Percentiles rank a stretch among this genome's conserved stretches.
Evolutionary conservation across 92 coral and sea anemone species (phyloP).

Genomic region (Umimayanthus kanabou): DNA sequence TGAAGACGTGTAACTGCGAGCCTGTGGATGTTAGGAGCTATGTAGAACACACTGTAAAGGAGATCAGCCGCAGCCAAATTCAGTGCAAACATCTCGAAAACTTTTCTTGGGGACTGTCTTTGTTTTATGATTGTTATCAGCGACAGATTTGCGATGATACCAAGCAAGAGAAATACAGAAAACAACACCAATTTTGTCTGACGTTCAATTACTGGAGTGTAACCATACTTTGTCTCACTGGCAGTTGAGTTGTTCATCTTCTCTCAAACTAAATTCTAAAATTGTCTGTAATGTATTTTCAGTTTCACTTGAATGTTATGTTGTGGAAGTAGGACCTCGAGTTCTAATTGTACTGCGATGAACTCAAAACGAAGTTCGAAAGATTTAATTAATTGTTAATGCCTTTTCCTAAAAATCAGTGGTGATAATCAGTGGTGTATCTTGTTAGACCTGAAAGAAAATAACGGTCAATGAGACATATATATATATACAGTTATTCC

Average conservation of each 20-base stretch:
- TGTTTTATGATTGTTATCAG: not conserved
- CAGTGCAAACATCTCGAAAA: not conserved
- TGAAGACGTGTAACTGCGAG: not conserved
- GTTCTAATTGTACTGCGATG: too few species aligned
- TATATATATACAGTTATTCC: too few species aligned
- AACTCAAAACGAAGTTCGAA: too few species aligned
- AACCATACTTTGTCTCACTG: not conserved
- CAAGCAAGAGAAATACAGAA: conserved; percentile 1
- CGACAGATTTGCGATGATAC: not conserved
- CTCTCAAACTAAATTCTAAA: not conserved
- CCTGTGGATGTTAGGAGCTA: conserved; percentile 18
- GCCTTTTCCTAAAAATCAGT: too few species aligned
- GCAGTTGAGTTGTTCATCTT: conserved; percentile 19
- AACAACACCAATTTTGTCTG: conserved; percentile 9
- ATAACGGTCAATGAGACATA: too few species aligned
- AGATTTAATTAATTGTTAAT: too few species aligned
- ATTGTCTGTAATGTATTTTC: too few species aligned
- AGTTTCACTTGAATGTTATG: too few species aligned
- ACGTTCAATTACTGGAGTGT: conserved; percentile 5
- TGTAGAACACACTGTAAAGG: conserved; percentile 2
- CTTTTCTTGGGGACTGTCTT: not conserved
- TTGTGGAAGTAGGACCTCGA: too few species aligned
- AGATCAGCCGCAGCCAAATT: conserved; percentile 27
- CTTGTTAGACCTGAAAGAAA: too few species aligned
- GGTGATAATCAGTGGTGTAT: too few species aligned